Conservation (phyloP, 2,113 vertebrate species). For the Microcebus murinus region DNA sequence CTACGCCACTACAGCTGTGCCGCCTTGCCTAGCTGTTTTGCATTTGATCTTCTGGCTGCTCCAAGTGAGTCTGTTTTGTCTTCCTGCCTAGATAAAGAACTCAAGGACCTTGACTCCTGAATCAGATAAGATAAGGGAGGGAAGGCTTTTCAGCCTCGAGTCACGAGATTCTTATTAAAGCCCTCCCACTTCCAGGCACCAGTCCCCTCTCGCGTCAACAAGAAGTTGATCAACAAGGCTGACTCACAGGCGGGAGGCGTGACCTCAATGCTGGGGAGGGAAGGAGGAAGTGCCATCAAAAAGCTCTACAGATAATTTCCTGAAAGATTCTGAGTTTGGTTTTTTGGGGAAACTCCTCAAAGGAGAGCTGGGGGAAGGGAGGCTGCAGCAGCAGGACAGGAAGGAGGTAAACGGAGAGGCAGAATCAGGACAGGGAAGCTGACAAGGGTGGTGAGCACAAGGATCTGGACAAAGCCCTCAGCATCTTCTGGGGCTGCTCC, state of each 20-base stretch:
- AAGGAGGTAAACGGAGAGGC: not conserved
- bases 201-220: not conserved
- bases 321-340: not conserved
- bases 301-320: not conserved
- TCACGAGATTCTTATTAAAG: constrained; percentile 31
- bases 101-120: constrained; percentile 36
- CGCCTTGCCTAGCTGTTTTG: not conserved
- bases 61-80: constrained; percentile 28
- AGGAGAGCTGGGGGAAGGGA: not conserved
- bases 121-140: constrained; percentile 19
- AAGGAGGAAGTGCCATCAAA: not conserved
- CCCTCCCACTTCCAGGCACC: constrained; percentile 1
- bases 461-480: not conserved
- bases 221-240: not conserved
- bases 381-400: not conserved
- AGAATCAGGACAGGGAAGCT: no score
- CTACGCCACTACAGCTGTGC: rapidly evolving
- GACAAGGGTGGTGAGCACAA: not conserved
- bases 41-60: not conserved
- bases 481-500: not conserved
- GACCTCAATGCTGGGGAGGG: not conserved
- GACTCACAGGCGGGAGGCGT: not conserved
- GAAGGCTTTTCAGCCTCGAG: not conserved
- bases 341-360: not conserved
- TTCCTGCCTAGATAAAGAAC: constrained; percentile 52